Evolutionary conservation across 2,888 invertebrate genomes (phyloP).

Genomic region (Escarpia spicata): DNA sequence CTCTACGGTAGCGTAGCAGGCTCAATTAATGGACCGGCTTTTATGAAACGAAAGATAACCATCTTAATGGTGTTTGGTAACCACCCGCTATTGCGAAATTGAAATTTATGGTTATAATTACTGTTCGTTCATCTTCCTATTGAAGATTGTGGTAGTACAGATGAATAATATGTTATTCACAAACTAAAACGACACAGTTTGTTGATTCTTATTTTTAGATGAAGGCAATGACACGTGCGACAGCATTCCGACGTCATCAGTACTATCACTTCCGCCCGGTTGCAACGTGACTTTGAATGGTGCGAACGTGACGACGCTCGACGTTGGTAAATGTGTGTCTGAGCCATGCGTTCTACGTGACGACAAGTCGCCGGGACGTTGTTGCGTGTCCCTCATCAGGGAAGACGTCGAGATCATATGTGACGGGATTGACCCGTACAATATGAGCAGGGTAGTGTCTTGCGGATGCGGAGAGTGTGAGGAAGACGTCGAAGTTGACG

Average conservation of each 20-base stretch:
- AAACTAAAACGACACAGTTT: background rate
- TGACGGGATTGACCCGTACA: background rate
- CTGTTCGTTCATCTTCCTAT: background rate
- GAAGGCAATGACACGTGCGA: background rate
- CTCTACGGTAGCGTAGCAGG: no score
- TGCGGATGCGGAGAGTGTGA: background rate
- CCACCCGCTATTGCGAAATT: no score
- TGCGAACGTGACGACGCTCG: background rate
- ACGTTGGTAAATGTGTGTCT: background rate
- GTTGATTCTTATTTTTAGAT: background rate
- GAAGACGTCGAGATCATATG: background rate
- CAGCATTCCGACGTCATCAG: background rate
- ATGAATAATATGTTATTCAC: background rate
- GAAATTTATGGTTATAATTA: no score
- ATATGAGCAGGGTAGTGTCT: background rate
- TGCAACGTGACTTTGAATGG: background rate
- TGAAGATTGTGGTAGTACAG: background rate
- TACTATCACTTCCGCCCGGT: background rate
- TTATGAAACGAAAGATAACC: no score
- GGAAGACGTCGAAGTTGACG: background rate
- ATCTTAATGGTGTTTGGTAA: no score
- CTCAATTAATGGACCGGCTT: no score
- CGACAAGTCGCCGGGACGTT: background rate
- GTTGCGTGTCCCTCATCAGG: background rate
- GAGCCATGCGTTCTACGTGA: background rate